phyloP scores from a whole-genome alignment of 2,113 vertebrate species.

The Alethe diademata region DNA sequence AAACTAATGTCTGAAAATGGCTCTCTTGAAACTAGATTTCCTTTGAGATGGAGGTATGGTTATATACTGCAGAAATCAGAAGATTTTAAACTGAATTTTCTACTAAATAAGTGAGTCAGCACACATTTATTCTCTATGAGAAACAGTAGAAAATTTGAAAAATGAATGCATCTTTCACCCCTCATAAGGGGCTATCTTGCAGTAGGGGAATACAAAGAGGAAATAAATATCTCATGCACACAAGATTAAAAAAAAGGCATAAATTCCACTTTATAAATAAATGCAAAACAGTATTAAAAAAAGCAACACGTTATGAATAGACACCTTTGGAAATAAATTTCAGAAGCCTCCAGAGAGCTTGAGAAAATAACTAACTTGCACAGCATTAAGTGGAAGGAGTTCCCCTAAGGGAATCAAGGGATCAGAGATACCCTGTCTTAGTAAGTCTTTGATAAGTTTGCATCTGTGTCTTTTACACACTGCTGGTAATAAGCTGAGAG shows the following conservation, averaged over 20 bases:
- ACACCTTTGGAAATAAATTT: slow-evolving; percentile 68
- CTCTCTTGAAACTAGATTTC: background rate
- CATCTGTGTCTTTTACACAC: slow-evolving; percentile 19
- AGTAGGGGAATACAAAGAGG: background rate
- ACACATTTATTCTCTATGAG: background rate
- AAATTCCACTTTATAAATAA: slow-evolving; percentile 33
- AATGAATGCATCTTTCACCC: background rate
- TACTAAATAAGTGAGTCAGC: slow-evolving; percentile 14
- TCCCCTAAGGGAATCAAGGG: slow-evolving; percentile 56
- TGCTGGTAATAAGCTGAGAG: slow-evolving; percentile 19
- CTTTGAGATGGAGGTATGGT: background rate
- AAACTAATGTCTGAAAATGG: background rate
- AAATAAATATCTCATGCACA: background rate
- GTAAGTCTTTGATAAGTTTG: slow-evolving; percentile 60
- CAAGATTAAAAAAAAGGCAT: background rate
- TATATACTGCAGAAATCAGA: background rate
- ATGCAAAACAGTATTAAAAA: slow-evolving; percentile 8
- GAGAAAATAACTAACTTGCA: slow-evolving; percentile 56
- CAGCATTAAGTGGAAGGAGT: slow-evolving; percentile 54
- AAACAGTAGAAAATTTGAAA: slow-evolving; percentile 18
- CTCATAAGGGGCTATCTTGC: background rate
- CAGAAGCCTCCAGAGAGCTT: slow-evolving; percentile 59
- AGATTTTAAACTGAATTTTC: slow-evolving; percentile 6
- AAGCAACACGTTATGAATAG: background rate
- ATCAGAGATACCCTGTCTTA: slow-evolving; percentile 55